Base-by-base conservation (phyloP, 2,797 vertebrate genomes). In the Protonibea diacanthus region DNA sequence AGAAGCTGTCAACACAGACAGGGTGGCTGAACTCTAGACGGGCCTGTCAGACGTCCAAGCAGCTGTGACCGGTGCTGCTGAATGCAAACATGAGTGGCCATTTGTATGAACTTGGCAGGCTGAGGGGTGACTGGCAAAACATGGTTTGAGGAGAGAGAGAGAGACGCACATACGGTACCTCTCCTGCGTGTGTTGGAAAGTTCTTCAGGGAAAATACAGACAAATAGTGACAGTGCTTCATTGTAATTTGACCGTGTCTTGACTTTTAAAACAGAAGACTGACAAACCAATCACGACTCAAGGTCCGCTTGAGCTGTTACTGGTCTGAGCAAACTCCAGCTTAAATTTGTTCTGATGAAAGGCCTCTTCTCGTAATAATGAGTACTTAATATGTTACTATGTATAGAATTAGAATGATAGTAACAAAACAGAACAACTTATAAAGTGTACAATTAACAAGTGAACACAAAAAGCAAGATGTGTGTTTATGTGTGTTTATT, bases 61-160 rank as follows among this genome's bases (percentile, higher is more conserved):
- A 84, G 87, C 92, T 90, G 87, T 84, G 87, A 92, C 87, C 74
- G 61, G 48, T 60, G 81, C 90, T 84, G 81, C 87, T 89, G 84
- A 93, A 90, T 82, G 85, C 85, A 94, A 93, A 94, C 91, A 92
- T 65, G 74, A 92, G 80, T 63, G 86, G 80, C 84, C 89, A 89
- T 94, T 94, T 92, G 91, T 94, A 87, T 76, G 78, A 84, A 82
- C 60, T 72, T 73, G 75, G 77, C 78, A 83, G 83, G 85, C 83
- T 84, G 88, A 91, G 87, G 75, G 83, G 83, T 87, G 87, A 89
- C 85, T 88, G 83, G 89, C 89, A 83, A 83, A 90, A 58, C 63
- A 71, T 23, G 57, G 52, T 70, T 64, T 68, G 52, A 73, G 56
- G 51, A 71, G 62, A 70, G 68, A 74, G 68, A 74, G 66, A 57